A percentile compares a stretch with the other conserved stretches of the same genome.
Conservation (phyloP, 2,888 invertebrate species). For the Cactoblastis cactorum region DNA sequence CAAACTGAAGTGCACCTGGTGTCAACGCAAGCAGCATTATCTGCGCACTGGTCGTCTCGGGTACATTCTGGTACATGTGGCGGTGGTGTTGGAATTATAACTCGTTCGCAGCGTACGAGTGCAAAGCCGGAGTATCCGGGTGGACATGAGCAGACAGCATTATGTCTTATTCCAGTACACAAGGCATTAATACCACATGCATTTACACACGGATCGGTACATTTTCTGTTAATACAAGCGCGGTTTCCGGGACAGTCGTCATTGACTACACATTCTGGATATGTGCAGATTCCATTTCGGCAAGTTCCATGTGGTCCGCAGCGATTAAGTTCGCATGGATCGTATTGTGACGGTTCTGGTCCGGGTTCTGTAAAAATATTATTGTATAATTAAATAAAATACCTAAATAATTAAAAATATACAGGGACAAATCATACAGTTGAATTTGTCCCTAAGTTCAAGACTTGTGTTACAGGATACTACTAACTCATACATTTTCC, state of each 20-base stretch:
- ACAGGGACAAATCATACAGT: no score
- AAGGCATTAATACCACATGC: slow-evolving; percentile 92
- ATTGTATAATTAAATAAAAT: not conserved
- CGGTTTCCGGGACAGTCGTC: slow-evolving; percentile 91
- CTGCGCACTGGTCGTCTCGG: slow-evolving; percentile 88
- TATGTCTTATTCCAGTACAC: slow-evolving; percentile 85
- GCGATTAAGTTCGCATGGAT: slow-evolving; percentile 85
- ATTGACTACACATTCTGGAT: slow-evolving; percentile 93
- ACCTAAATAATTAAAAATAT: no score
- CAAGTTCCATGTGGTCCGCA: slow-evolving; percentile 86
- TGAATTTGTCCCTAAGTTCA: no score
- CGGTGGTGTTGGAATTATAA: slow-evolving; percentile 43
- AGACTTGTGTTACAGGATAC: no score
- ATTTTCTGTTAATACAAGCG: slow-evolving; percentile 90
- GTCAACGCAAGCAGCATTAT: slow-evolving; percentile 90
- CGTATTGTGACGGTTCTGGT: slow-evolving; percentile 49
- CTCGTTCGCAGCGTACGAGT: slow-evolving; percentile 83
- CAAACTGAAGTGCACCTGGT: slow-evolving; percentile 88
- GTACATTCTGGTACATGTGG: slow-evolving; percentile 86
- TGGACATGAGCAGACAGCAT: slow-evolving; percentile 91
- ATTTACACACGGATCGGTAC: slow-evolving; percentile 89
- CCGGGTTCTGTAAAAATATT: slow-evolving; percentile 38
- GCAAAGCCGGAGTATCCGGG: slow-evolving; percentile 87
- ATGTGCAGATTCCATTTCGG: slow-evolving; percentile 82
- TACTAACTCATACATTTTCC: no score